Evolutionary conservation across 1,140 invertebrate genomes (phyloP), one percentile per base, ranked within the genome.

Genomic region (Cherax destructor): DNA sequence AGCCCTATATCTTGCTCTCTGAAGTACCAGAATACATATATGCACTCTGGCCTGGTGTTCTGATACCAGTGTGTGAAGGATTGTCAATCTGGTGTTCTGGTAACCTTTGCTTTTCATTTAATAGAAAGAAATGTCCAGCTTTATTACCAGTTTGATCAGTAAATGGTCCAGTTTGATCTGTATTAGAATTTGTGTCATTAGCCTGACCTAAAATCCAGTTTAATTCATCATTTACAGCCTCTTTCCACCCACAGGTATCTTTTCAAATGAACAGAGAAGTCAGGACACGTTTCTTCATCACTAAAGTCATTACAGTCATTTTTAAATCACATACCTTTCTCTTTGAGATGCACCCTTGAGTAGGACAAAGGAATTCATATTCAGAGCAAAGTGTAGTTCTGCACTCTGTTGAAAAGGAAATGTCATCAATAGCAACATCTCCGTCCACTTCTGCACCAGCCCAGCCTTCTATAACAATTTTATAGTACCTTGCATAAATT

Each of bases 241-340:
- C 90, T 3, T 86, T 13, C 90, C 90, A 91, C 0, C 90, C 83
- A 91, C 90, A 91, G 4, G 77, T 50, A 74, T 91, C 90, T 79
- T n/a, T 49, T 91, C 90, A 91, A 86, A 86, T 30, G 86, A 59
- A 49, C 83, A 91, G 49, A 91, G 49, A 41, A 72, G n/a, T 74
- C 59, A n/a, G 90, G 90, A 80, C 90, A 91, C 30, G 50, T 49
- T 11, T 72, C 3, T 56, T 91, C 90, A 86, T 91, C 90, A 85
- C 50, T 85, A 18, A 5, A 50, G 50, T 91, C 90, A 47, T 41
- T 24, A 83, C 90, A 91, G 59, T 91, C 90, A 80, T 86, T 74
- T 10, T 49, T 30, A 91, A 91, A 41, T 91, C 83, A 81, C 90
- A 91, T 10, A 86, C 84, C 16, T 52, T 91, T 69, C 24, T 56